Evolutionary conservation across 2,888 invertebrate genomes (phyloP), one percentile per base, ranked within the genome.

Genomic region (Polyploca ridens): DNA sequence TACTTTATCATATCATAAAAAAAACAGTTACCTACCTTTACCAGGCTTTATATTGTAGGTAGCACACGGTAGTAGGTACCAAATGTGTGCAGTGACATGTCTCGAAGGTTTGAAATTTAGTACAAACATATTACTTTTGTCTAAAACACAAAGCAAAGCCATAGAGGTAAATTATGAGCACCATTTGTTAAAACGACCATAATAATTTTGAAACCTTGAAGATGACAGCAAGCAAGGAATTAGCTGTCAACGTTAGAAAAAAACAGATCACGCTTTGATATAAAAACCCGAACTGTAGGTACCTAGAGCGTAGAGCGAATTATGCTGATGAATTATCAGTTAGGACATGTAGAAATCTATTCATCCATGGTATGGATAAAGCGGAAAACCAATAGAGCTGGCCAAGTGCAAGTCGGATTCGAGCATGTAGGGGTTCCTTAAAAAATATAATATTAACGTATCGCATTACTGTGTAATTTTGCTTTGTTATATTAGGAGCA

Each of bases 131-230:
- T 60, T 41, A 41, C 60, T 41, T 41, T 61, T 61, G 61, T 61
- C 16, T 27, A 19, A 14, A 33, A 19, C 44, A 61, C 61, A 44
- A 61, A 19, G 27, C 61, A 41, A 61, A 58, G 63, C 63, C 19
- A 62, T 62, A 61, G 59, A 19, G n/a, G 58, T 65, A 49, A 67
- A 66, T 63, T 62, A 71, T 69, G 64, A 66, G 62, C 35, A 57
- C 64, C 35, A 66, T 71, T 66, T 54, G 63, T 65, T 62, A 66
- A 68, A 63, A 64, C 64, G 44, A 58, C 41, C 60, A 63, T 16
- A 64, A 62, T 66, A 68, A 66, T 64, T 61, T 67, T 33, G 27
- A 57, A 64, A 7, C 68, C 69, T 70, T 70, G 69, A 65, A 44
- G 38, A 63, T 46, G 57, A 27, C 41, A 44, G 66, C 66, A 68